phyloP scores from a whole-genome alignment of 2,113 vertebrate genomes.

The Sclerurus mexicanus region DNA sequence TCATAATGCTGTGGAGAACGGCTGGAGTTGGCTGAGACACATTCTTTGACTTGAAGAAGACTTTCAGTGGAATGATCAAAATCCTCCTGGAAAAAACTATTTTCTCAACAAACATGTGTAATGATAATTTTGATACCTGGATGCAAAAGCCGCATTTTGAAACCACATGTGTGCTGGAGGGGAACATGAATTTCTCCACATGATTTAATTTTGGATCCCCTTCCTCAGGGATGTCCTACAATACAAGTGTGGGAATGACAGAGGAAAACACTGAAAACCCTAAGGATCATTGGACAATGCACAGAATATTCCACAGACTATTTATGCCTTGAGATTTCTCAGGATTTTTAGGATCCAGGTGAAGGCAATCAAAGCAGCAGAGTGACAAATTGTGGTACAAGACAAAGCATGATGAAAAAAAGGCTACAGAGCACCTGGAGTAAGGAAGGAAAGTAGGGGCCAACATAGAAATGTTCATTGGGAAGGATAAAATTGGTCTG shows the following conservation, averaged over 20 bases:
- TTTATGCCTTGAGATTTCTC: neutral
- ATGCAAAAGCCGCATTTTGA: neutral
- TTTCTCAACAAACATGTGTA: neutral
- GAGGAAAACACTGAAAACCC: neutral
- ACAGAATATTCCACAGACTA: neutral
- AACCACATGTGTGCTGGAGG: neutral
- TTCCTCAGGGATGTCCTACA: neutral
- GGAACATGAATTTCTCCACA: neutral
- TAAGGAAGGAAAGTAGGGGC: neutral
- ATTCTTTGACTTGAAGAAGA: neutral
- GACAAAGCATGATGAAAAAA: neutral
- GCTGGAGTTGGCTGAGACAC: neutral
- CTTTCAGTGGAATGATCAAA: neutral
- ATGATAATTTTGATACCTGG: neutral
- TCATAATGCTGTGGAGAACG: neutral
- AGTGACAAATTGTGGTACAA: neutral
- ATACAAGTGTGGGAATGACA: neutral
- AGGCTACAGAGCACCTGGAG: neutral
- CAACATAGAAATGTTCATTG: no score
- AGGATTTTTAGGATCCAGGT: neutral
- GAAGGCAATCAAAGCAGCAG: neutral
- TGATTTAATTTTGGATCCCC: neutral
- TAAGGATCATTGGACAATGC: accelerated
- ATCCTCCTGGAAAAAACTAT: neutral
- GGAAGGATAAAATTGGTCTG: neutral